Conservation (phyloP, 2,888 invertebrate genomes). For the Andrena hattorfiana region DNA sequence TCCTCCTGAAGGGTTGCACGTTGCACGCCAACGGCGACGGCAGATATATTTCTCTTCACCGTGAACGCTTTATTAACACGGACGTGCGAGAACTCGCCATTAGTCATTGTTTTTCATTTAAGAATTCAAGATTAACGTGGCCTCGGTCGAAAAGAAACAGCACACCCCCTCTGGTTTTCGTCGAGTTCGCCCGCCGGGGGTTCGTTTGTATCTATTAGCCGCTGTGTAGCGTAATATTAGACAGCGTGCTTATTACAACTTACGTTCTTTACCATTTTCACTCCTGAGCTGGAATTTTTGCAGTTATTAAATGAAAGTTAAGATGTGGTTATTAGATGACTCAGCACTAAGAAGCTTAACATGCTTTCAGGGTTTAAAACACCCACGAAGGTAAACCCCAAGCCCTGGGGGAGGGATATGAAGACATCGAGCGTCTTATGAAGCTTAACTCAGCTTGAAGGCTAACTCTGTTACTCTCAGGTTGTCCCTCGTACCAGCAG, state of each 20-base stretch:
- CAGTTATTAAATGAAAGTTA: background rate
- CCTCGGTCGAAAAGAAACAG: conserved; percentile 47
- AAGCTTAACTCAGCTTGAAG: too few species aligned
- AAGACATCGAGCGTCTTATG: too few species aligned
- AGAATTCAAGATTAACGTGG: conserved; percentile 68
- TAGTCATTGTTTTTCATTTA: conserved; percentile 72
- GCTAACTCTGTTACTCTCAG: too few species aligned
- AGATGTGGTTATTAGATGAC: background rate
- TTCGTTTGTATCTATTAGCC: conserved; percentile 56
- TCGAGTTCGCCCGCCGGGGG: conserved; percentile 15
- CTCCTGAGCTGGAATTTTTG: background rate
- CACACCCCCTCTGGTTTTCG: conserved; percentile 31
- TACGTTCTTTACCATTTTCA: background rate
- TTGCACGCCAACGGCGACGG: conserved; percentile 42
- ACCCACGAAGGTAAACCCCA: too few species aligned
- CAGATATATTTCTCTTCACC: conserved; percentile 68
- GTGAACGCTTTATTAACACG: conserved; percentile 70
- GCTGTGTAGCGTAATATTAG: background rate
- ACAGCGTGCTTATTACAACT: background rate
- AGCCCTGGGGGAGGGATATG: too few species aligned
- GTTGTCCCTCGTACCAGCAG: too few species aligned
- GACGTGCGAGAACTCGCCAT: conserved; percentile 57
- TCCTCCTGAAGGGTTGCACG: background rate
- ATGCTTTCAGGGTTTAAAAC: too few species aligned
- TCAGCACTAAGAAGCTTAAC: background rate